Evolutionary conservation across 35 echinoderm and acorn worm species (phyloP).

Genomic region (Amphiura filiformis): DNA sequence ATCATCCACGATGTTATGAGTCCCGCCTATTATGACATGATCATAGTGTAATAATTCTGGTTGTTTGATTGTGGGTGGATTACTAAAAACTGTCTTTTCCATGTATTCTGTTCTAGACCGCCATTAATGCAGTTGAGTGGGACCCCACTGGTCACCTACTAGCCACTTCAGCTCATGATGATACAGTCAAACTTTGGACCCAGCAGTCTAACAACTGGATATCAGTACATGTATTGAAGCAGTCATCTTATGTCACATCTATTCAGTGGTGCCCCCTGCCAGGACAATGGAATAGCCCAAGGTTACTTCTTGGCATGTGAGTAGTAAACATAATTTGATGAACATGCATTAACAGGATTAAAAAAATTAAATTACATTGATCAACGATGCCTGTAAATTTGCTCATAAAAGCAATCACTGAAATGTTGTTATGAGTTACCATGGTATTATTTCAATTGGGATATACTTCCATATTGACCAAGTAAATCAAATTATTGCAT

Average conservation of each 20-base stretch:
- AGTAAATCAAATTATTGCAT: too few relatives aligned
- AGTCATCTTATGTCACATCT: conserved; percentile 33
- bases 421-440: too few relatives aligned
- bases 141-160: conserved; percentile 86
- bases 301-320: conserved; percentile 66
- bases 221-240: conserved; percentile 67
- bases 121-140: conserved; percentile 66
- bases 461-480: too few relatives aligned
- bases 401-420: too few relatives aligned
- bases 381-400: too few relatives aligned
- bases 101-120: conserved; percentile 32
- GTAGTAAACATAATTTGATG: neutral
- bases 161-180: conserved; percentile 69
- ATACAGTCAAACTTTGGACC: conserved; percentile 78
- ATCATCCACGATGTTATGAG: too few relatives aligned
- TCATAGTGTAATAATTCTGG: too few relatives aligned
- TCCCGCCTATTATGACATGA: too few relatives aligned
- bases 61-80: too few relatives aligned
- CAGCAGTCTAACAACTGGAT: conserved; percentile 60
- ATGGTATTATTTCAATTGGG: too few relatives aligned
- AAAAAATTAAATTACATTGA: too few relatives aligned
- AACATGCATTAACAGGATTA: too few relatives aligned
- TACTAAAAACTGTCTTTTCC: neutral
- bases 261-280: conserved; percentile 52
- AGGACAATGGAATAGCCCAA: conserved; percentile 30